Evolutionary conservation across 1,140 invertebrate species (phyloP), one percentile per base, ranked within the genome.

Genomic region (Teleogryllus occipitalis): DNA sequence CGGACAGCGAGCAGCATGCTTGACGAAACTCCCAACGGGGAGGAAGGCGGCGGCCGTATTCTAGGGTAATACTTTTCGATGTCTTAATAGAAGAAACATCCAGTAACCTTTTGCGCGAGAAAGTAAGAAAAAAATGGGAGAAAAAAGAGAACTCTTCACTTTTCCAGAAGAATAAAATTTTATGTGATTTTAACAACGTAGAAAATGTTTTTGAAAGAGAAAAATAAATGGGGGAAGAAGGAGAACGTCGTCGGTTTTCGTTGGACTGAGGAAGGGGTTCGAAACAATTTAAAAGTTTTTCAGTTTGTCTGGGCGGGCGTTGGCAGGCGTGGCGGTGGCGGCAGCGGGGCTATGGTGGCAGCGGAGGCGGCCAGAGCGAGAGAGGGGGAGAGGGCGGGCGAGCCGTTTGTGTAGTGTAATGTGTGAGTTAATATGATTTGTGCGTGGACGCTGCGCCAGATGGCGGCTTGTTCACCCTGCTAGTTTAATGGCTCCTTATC

Each of bases 281-380:
- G 54, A 65, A 65, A 65, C 54, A 65, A 65, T 65, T 65, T 65
- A 65, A 65, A 65, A 65, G 54, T 65, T 65, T 65, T 65, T 65
- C 54, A 65, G 54, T 65, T 65, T 65, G 54, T 65, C 54, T 65
- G 54, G 27, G 54, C 18, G 54, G 54, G 54, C 18, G 54, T 7
- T 65, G 54, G 54, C 54, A 65, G 54, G 54, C 54, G 54, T 7
- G 18, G 54, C 54, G 54, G 54, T 3, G 54, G 54, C 2, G 10
- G 54, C 10, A 7, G 18, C 18, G 54, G 54, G 54, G 54, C 10
- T 1, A 18, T 10, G 54, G 54, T 7, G 54, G 7, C 10, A 65
- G 54, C 54, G 10, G 54, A 65, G 54, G 18, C 27, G 27, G 27
- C 27, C 27, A 39, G 27, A 65, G 54, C 54, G 18, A 7, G 54